Evolutionary conservation across 37 sponge, comb jelly and placozoan genomes (phyloP), one percentile per base, ranked within the genome.

Genomic region (Hormiphora californensis): DNA sequence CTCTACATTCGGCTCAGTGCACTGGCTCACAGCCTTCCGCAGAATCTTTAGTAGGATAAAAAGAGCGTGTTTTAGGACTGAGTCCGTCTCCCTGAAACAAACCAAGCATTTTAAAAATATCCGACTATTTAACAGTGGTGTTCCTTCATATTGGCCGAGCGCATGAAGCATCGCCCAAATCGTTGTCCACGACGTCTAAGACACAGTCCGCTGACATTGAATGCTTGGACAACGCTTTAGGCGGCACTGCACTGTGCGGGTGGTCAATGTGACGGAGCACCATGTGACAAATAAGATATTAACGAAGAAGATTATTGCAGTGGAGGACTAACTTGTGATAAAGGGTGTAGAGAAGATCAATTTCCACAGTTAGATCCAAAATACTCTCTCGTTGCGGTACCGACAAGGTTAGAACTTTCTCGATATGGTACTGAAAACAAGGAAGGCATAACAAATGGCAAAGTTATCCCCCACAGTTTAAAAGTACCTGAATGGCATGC

Each of bases 291-390:
- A n/a, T 23, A 23, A 59, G 25, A 7, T 59, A 59, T 22, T 59
- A 21, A 9, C 5, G n/a, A 59, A 59, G 7, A 7, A 59, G 7
- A 7, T 59, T 30, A 27, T 73, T n/a, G n/a, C n/a, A n/a, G n/a
- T n/a, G n/a, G n/a, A n/a, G n/a, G n/a, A n/a, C n/a, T n/a, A n/a
- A 73, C 81, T 46, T 73, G 32, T 73, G 81, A 40, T 73, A 73
- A 73, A 73, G 44, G 44, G 39, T 33, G 8, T 39, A 73, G 1
- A 73, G 46, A 8, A 32, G 81, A 33, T 73, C 81, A 22, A 73
- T 73, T 22, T 73, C 81, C 1, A 73, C 81, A n/a, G 81, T 73
- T 46, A 73, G 40, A 30, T 73, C 81, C 8, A 73, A 28, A 43
- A 73, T 32, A 4, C 43, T 73, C 35, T 73, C 81, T 17, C 81